Conservation (phyloP, 2,888 invertebrate genomes). For the Nomada ferruginata region DNA sequence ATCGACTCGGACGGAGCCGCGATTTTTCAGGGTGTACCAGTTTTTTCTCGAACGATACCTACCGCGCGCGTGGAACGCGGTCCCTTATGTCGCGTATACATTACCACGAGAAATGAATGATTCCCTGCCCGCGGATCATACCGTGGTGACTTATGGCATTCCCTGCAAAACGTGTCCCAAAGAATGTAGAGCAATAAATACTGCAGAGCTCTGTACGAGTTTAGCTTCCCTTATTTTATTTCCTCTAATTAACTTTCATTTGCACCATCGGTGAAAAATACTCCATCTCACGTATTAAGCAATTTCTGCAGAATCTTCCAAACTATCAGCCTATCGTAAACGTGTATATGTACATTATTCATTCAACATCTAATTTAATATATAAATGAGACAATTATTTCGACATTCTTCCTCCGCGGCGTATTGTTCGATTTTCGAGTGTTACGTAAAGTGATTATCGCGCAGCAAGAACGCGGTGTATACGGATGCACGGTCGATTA, state of each 20-base stretch:
- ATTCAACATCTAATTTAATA: too few species aligned
- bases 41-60: slow-evolving; percentile 36
- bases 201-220: too few species aligned
- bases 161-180: slow-evolving; percentile 7
- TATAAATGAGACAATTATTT: neutral
- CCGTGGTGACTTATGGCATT: slow-evolving; percentile 27
- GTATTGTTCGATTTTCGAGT: slow-evolving; percentile 17
- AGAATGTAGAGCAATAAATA: slow-evolving; percentile 13
- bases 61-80: slow-evolving; percentile 40
- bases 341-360: too few species aligned
- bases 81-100: slow-evolving; percentile 48
- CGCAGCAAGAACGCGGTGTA: slow-evolving; percentile 2
- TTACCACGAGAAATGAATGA: slow-evolving; percentile 51
- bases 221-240: too few species aligned
- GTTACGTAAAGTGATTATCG: slow-evolving; percentile 54
- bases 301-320: too few species aligned
- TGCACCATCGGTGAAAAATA: too few species aligned
- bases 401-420: neutral
- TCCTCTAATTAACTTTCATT: too few species aligned
- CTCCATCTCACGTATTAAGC: too few species aligned
- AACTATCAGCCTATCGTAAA: too few species aligned
- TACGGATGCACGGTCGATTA: slow-evolving; percentile 45
- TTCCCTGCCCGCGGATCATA: slow-evolving; percentile 24
- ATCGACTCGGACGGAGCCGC: slow-evolving; percentile 42
- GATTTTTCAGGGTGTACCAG: slow-evolving; percentile 52